Conservation (phyloP, 2,888 invertebrate species). For the Leptinotarsa juncta region DNA sequence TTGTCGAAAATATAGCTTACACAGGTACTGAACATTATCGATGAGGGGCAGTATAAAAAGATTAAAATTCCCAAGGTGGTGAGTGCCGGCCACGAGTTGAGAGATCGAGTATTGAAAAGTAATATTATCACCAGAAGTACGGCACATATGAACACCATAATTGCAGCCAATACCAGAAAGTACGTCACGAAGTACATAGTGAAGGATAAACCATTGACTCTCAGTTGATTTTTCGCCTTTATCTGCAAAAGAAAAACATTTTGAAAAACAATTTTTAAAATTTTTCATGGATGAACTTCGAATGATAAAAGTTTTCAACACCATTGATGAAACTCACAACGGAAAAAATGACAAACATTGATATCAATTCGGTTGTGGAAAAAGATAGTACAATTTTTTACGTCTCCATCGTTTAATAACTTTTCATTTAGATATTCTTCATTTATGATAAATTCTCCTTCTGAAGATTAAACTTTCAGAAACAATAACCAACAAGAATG, state of each 20-base stretch:
- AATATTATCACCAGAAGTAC: constrained; percentile 75
- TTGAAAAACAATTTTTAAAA: no score
- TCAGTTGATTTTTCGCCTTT: constrained; percentile 83
- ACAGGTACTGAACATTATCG: constrained; percentile 81
- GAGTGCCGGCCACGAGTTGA: constrained; percentile 77
- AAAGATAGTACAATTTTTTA: no score
- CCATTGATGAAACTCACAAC: no score
- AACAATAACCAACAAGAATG: no score
- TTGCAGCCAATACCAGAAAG: constrained; percentile 76
- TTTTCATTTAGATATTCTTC: no score
- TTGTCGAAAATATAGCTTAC: constrained; percentile 85
- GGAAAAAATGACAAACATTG: no score
- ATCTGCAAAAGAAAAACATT: constrained; percentile 68
- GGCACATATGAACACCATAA: constrained; percentile 76
- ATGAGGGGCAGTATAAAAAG: constrained; percentile 79
- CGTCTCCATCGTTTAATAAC: no score
- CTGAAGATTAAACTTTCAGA: no score
- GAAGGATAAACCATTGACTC: constrained; percentile 84
- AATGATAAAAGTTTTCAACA: no score
- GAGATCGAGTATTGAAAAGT: constrained; percentile 77
- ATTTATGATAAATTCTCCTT: no score
- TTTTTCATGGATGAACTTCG: no score
- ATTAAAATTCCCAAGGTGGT: constrained; percentile 75
- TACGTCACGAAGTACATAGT: constrained; percentile 81
- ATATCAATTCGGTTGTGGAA: no score